These are phyloP conservation scores for Tupaia chinensis DNA, from an alignment of 2,113 vertebrate genomes.

Conservation along the genomic window DNA sequence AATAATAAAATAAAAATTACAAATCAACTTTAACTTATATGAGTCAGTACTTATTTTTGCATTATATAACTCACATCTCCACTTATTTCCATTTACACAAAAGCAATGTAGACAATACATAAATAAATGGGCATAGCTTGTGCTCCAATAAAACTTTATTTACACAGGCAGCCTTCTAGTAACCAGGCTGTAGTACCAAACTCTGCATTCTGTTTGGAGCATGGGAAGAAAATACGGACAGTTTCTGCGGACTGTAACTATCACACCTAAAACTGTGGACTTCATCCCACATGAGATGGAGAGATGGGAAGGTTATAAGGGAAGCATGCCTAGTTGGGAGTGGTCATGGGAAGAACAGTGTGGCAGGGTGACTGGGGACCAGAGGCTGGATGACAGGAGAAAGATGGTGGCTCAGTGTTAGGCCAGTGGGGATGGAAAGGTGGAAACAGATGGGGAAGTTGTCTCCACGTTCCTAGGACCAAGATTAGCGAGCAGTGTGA, in stretches of 20 bases:
- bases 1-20: background rate
- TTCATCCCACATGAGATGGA: background rate
- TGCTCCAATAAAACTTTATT: no score
- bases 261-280: background rate
- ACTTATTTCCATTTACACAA: slow-evolving; percentile 27
- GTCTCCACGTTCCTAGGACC: background rate
- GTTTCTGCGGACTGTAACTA: background rate
- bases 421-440: background rate
- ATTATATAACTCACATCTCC: background rate
- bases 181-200: no score
- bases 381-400: background rate
- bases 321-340: background rate
- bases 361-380: background rate
- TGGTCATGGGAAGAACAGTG: rapidly evolving
- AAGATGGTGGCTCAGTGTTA: background rate
- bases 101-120: no score
- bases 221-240: background rate
- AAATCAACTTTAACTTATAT: slow-evolving; percentile 30
- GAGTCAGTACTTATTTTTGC: background rate
- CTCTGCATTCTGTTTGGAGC: background rate
- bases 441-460: background rate
- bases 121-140: no score
- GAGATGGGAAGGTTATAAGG: background rate
- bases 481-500: background rate
- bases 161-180: no score